Evolutionary conservation across 2,113 vertebrate species (phyloP).

Genomic region (Muscicapa adusta): DNA sequence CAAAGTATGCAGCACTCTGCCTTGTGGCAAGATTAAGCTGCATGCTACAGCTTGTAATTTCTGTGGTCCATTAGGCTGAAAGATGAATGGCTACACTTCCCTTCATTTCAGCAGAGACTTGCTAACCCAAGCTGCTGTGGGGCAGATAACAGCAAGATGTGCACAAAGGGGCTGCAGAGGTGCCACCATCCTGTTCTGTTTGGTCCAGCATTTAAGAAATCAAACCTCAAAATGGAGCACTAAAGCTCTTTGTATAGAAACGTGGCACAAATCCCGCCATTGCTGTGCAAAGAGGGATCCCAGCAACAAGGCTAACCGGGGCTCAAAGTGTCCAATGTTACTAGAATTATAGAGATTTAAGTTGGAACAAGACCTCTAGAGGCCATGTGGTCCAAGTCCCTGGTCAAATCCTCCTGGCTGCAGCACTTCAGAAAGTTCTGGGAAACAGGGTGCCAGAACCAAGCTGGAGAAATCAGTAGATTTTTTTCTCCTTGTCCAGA

Average conservation of each 20-base stretch:
- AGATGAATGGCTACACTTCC: conserved; percentile 47
- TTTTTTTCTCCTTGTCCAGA: neutral
- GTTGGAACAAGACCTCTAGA: neutral
- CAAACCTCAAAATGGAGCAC: neutral
- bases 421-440: neutral
- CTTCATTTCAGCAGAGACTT: neutral
- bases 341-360: neutral
- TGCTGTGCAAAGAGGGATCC: neutral
- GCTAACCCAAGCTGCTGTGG: neutral
- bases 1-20: conserved; percentile 47
- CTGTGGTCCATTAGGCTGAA: conserved; percentile 45
- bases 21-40: conserved; percentile 54
- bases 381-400: neutral
- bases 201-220: neutral
- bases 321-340: neutral
- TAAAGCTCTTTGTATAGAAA: neutral
- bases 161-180: neutral
- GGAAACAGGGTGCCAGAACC: neutral
- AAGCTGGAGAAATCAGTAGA: neutral
- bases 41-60: conserved; percentile 51
- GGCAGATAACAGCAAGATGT: neutral
- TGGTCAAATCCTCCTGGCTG: neutral
- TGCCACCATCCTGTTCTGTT: neutral
- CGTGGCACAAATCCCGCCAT: neutral
- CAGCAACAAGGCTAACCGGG: neutral